These are phyloP conservation scores for Pantherophis alleghaniensis DNA, from an alignment of 2,797 vertebrate genomes.

Conservation along the genomic window DNA sequence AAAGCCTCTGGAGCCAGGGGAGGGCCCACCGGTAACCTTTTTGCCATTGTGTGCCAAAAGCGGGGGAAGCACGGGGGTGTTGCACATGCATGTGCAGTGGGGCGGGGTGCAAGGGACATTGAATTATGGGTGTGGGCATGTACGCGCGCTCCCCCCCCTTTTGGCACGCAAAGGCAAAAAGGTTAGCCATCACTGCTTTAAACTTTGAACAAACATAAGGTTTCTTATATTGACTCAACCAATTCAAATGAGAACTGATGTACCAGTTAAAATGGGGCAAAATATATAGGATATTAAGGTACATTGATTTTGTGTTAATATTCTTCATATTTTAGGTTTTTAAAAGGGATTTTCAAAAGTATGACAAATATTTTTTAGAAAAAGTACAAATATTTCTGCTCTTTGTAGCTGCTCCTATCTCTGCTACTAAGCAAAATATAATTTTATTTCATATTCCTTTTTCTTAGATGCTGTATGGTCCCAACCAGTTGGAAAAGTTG, in stretches of 20 bases:
- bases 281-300: neutral
- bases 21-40: too few relatives aligned
- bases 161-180: too few relatives aligned
- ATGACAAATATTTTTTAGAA: neutral
- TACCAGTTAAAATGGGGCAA: neutral
- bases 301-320: neutral
- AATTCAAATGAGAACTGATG: neutral
- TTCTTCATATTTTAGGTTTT: neutral
- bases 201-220: neutral
- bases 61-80: too few relatives aligned
- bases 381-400: neutral
- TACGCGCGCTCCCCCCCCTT: too few relatives aligned
- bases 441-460: neutral
- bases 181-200: too few relatives aligned
- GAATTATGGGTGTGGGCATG: too few relatives aligned
- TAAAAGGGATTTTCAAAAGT: neutral
- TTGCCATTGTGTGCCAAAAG: too few relatives aligned
- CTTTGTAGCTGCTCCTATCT: neutral
- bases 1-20: too few relatives aligned
- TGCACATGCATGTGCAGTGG: too few relatives aligned
- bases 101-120: too few relatives aligned
- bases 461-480: constrained; percentile 81
- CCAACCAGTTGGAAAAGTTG: constrained; percentile 80
- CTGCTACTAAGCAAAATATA: neutral
- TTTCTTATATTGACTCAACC: neutral